Evolutionary conservation across 2,888 invertebrate genomes (phyloP).

Genomic region (Dolichopus griseipennis): DNA sequence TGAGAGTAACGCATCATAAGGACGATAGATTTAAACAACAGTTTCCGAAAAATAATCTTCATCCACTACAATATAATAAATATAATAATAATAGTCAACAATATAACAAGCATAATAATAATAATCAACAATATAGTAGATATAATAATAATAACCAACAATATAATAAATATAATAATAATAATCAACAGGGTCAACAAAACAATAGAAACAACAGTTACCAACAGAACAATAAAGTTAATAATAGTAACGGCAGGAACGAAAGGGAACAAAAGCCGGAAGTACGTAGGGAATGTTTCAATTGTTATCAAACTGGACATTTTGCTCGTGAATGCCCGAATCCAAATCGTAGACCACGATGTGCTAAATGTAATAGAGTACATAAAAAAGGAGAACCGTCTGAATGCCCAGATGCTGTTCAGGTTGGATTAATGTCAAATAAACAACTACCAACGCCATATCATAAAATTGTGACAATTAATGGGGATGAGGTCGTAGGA

Average conservation of each 20-base stretch:
- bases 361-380: neutral
- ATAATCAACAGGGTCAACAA: too few relatives aligned
- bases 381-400: constrained; percentile 2
- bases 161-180: too few relatives aligned
- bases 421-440: neutral
- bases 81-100: neutral
- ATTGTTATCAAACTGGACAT: neutral
- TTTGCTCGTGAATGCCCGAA: neutral
- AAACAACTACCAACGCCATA: neutral
- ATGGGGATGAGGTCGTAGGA: neutral
- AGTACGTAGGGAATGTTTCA: constrained; percentile 4
- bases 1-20: neutral
- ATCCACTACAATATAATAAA: neutral
- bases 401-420: neutral
- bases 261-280: too few relatives aligned
- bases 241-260: too few relatives aligned
- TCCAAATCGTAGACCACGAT: neutral
- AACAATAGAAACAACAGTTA: too few relatives aligned
- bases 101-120: neutral
- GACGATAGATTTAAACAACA: neutral
- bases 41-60: too few relatives aligned
- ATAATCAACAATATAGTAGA: too few relatives aligned
- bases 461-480: neutral
- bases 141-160: too few relatives aligned
- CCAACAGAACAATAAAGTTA: too few relatives aligned